A percentile compares a stretch with the other conserved stretches of the same genome.
Conservation (phyloP, 2,888 invertebrate species). For the Drosophila anomalata region DNA sequence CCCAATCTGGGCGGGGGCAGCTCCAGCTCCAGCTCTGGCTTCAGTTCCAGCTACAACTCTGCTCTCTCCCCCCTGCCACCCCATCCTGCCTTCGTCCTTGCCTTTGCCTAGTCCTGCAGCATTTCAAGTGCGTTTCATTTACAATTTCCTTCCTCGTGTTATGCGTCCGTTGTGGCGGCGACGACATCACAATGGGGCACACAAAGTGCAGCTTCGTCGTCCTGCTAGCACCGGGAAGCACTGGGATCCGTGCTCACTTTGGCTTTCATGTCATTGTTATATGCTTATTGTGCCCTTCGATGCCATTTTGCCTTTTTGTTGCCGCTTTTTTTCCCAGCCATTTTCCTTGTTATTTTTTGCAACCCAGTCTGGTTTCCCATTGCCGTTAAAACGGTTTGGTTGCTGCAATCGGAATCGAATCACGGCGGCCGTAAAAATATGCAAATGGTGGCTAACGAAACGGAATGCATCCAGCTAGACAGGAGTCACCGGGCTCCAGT, state of each 20-base stretch:
- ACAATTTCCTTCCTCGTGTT: constrained; percentile 73
- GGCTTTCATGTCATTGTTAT: constrained; percentile 73
- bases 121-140: constrained; percentile 79
- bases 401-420: constrained; percentile 68
- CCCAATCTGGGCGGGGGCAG: constrained; percentile 57
- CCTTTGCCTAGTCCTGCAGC: constrained; percentile 51
- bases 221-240: neutral
- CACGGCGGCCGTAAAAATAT: constrained; percentile 71
- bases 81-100: neutral
- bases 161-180: constrained; percentile 65
- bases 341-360: constrained; percentile 45
- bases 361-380: constrained; percentile 13
- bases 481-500: constrained; percentile 26
- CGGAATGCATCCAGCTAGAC: constrained; percentile 43
- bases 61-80: neutral
- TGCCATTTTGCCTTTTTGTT: constrained; percentile 11
- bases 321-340: constrained; percentile 7
- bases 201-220: constrained; percentile 35
- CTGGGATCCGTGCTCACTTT: constrained; percentile 53
- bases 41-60: constrained; percentile 8
- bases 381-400: constrained; percentile 35
- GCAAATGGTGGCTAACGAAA: constrained; percentile 61
- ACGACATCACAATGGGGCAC: constrained; percentile 7
- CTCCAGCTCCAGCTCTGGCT: constrained; percentile 4
- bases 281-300: constrained; percentile 64